Conservation (phyloP, 1,140 invertebrate species). For the Solen grandis region DNA sequence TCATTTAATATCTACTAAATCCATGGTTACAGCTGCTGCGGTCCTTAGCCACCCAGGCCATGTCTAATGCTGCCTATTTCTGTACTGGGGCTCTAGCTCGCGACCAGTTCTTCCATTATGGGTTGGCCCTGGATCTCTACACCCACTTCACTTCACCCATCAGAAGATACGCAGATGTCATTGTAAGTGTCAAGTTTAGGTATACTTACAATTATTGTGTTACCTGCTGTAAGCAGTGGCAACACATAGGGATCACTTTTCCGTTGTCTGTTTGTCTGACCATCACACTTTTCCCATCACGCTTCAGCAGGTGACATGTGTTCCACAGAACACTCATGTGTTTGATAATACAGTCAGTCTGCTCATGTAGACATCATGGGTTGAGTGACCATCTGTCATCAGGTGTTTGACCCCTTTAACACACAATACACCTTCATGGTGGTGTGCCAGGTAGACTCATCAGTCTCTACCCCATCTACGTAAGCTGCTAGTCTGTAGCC, state of each 20-base stretch:
- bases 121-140: constrained; percentile 79
- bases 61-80: constrained; percentile 80
- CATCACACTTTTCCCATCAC: no score
- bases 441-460: no score
- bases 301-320: no score
- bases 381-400: not conserved
- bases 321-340: no score
- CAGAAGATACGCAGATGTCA: constrained; percentile 80
- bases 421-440: constrained; percentile 2
- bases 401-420: not conserved
- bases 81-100: constrained; percentile 73
- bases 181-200: constrained; percentile 64
- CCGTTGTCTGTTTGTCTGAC: no score
- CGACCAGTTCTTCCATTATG: constrained; percentile 79
- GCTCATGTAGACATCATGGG: not conserved
- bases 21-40: constrained; percentile 73
- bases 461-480: not conserved
- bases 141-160: constrained; percentile 82
- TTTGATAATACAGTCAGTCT: no score
- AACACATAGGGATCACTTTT: no score
- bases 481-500: not conserved
- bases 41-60: constrained; percentile 77
- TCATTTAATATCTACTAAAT: no score
- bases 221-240: no score
- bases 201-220: no score